A percentile compares a stretch with the other conserved stretches of the same genome.
Evolutionary conservation across 2,797 vertebrate genomes (phyloP).

Genomic region (Tolypeutes matacus): DNA sequence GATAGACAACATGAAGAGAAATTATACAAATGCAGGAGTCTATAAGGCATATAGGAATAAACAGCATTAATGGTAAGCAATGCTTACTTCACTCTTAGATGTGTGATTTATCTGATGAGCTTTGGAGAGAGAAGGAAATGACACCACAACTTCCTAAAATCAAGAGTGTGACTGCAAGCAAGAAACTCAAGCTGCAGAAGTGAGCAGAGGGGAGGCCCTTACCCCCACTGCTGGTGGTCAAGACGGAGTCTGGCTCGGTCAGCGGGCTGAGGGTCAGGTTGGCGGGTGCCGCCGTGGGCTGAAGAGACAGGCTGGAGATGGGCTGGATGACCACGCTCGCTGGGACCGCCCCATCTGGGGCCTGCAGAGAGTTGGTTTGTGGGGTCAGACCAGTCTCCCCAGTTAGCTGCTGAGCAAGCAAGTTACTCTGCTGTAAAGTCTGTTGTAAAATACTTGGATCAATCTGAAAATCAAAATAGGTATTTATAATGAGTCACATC

Average conservation of each 20-base stretch:
- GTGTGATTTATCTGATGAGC: background rate
- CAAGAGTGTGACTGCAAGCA: fast-evolving
- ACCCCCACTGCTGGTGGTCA: constrained; percentile 89
- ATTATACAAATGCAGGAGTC: fast-evolving
- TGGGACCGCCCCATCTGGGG: constrained; percentile 90
- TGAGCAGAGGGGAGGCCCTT: background rate
- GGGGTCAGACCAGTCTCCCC: constrained; percentile 90
- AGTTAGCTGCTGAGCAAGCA: constrained; percentile 93
- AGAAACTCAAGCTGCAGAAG: fast-evolving
- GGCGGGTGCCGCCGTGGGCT: constrained; percentile 90
- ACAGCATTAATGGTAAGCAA: fast-evolving
- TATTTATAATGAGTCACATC: fast-evolving
- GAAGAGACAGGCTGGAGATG: constrained; percentile 93
- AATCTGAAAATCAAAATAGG: constrained; percentile 89
- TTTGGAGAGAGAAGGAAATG: background rate
- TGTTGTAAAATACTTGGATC: constrained; percentile 96
- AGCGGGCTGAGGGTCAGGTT: constrained; percentile 92
- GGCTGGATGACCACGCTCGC: constrained; percentile 97
- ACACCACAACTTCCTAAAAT: fast-evolving
- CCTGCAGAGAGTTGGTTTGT: constrained; percentile 90
- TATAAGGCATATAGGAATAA: fast-evolving
- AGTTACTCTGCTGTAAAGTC: constrained; percentile 93
- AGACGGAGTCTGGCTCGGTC: constrained; percentile 92
- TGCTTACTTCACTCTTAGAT: background rate
- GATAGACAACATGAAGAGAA: background rate